phyloP scores from a whole-genome alignment of 2,113 vertebrate genomes.

The Ovibos moschatus region DNA sequence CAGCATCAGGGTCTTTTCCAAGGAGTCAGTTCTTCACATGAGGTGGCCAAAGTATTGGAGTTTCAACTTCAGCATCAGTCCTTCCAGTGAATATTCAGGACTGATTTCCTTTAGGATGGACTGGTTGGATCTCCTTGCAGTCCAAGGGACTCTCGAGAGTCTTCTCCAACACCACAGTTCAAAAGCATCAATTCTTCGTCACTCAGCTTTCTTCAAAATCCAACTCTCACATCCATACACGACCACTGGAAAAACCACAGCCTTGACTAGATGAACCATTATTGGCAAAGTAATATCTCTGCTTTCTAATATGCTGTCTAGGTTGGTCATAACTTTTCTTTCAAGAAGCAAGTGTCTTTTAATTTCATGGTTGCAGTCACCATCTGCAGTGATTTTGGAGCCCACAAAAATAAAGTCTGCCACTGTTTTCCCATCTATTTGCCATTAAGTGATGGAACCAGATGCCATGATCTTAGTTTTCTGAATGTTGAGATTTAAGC shows the following conservation, averaged over 20 bases:
- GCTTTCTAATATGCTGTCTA: not conserved
- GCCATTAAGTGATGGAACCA: not conserved
- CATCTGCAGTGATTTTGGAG: not conserved
- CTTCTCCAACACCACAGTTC: not conserved
- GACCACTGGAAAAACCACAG: not conserved
- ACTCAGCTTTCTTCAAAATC: not conserved
- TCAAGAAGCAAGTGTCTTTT: not conserved
- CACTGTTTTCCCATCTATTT: not conserved
- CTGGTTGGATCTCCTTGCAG: not conserved
- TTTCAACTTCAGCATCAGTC: not conserved
- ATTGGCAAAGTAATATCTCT: not conserved
- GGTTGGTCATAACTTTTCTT: not conserved
- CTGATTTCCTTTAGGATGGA: not conserved
- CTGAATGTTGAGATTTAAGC: not conserved
- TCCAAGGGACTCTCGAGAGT: not conserved
- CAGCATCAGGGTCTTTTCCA: not conserved
- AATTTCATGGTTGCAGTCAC: not conserved
- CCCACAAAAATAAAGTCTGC: not conserved
- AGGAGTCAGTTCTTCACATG: not conserved
- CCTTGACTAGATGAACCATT: not conserved
- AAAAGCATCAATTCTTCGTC: not conserved
- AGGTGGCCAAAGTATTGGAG: not conserved
- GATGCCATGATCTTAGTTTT: not conserved
- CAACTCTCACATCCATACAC: not conserved
- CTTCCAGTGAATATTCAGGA: not conserved